Evolutionary conservation across 2,797 vertebrate genomes (phyloP), one percentile per base, ranked within the genome.

Genomic region (Diglossa cyanea): DNA sequence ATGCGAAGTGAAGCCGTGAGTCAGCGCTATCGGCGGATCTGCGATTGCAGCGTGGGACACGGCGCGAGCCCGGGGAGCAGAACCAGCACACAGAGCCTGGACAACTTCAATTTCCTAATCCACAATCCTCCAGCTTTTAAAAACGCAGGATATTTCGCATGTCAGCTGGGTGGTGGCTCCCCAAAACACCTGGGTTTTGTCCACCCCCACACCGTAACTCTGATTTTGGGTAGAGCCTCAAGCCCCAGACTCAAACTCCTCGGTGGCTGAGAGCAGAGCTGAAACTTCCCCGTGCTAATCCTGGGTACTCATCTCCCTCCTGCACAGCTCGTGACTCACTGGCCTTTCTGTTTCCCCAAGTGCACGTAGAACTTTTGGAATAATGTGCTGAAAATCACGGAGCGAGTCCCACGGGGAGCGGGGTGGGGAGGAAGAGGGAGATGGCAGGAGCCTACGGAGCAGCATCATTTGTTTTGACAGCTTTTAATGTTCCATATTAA

Each of bases 401-500:
- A 95, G 92, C 8, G 35, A 92, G 68, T 94, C 83, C 86, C 96
- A 94, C 8, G 20, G 80, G 94, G 86, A 86, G 17, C 13, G 63
- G 89, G 95, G 88, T 88, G 93, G 86, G 83, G 95, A 91, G 91
- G 92, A 97, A 90, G 86, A 94, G 73, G 92, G 86, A 94, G 95
- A 96, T 93, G 93, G 54, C 93, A 78, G 76, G 23, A 84, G 60
- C 86, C 92, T 70, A 14, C 83, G 20, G 17, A 51, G 44, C 86
- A 84, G 77, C 93, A 92, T 63, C 84, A 25, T 84, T 68, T 97
- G 96, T 95, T 96, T 96, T 61, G 90, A 97, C 94, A 97, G 96
- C 88, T 93, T 96, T 57, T 45, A 30, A 63, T 90, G 77, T 91
- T 93, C 95, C 92, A 3, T 24, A 66, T 67, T 39, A 81, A 88